Conservation (phyloP, 2,888 invertebrate species). For the Carcina quercana region DNA sequence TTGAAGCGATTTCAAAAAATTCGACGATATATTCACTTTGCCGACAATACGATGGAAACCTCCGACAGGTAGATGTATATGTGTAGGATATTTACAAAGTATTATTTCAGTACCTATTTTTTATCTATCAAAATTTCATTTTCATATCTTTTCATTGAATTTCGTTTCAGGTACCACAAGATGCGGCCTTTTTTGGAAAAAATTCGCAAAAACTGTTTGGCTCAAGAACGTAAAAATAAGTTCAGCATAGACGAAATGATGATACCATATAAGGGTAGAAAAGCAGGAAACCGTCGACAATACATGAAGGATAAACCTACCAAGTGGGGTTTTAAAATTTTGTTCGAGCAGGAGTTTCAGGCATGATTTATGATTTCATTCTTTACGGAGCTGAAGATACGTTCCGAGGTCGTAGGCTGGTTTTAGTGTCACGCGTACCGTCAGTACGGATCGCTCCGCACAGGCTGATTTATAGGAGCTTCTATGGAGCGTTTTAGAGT, state of each 20-base stretch:
- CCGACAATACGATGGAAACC: slow-evolving; percentile 20
- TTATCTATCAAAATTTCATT: too few species aligned
- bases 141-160: too few species aligned
- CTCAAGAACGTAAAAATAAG: slow-evolving; percentile 17
- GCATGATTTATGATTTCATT: slow-evolving; percentile 35
- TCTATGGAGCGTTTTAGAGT: too few species aligned
- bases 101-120: too few species aligned
- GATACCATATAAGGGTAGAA: slow-evolving; percentile 32
- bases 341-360: slow-evolving; percentile 30
- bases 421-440: too few species aligned
- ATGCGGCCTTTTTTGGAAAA: slow-evolving; percentile 24
- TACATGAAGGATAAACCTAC: slow-evolving; percentile 33
- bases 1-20: slow-evolving; percentile 24
- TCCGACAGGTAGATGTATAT: too few species aligned
- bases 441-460: too few species aligned
- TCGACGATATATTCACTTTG: slow-evolving; percentile 24
- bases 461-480: too few species aligned
- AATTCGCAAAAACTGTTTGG: slow-evolving; percentile 20
- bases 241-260: slow-evolving; percentile 35
- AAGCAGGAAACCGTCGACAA: slow-evolving; percentile 28
- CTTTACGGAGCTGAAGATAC: slow-evolving; percentile 29
- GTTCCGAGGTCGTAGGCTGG: too few species aligned
- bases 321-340: slow-evolving; percentile 38
- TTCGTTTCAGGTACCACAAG: slow-evolving; percentile 28
- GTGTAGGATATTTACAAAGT: too few species aligned